Percentiles rank a stretch among this genome's conserved stretches.
These are phyloP conservation scores for Zhengitettix transpicula DNA, from an alignment of 2,888 invertebrate genomes.

Conservation along the genomic window DNA sequence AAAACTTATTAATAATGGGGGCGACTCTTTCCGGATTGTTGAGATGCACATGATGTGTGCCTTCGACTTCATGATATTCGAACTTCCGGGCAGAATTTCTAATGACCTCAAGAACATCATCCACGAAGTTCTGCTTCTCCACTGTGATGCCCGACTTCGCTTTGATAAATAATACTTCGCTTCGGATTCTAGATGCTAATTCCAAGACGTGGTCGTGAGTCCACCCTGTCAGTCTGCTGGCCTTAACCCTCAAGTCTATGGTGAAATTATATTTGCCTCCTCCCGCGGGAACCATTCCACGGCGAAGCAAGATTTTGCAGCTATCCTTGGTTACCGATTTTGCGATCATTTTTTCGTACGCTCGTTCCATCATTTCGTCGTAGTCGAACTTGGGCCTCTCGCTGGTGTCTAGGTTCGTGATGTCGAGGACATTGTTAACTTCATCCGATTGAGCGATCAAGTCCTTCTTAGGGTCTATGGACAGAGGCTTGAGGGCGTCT, in stretches of 20 bases:
- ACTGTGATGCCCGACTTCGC: slow-evolving; percentile 16
- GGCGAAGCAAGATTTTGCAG: slow-evolving; percentile 52
- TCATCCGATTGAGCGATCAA: neutral
- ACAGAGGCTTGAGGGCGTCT: slow-evolving; percentile 13
- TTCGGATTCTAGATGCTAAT: slow-evolving; percentile 16
- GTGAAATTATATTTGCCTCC: slow-evolving; percentile 32
- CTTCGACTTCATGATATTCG: slow-evolving; percentile 15
- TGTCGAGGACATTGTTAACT: neutral
- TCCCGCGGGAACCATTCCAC: slow-evolving; percentile 46
- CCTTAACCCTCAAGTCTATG: slow-evolving; percentile 58
- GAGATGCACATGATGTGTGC: slow-evolving; percentile 19
- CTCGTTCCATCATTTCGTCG: slow-evolving; percentile 1
- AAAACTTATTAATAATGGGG: slow-evolving; percentile 16
- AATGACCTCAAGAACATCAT: slow-evolving; percentile 14
- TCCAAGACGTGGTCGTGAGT: slow-evolving; percentile 14
- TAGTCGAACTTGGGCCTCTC: neutral
- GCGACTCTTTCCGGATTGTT: slow-evolving; percentile 17
- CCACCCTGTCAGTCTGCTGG: slow-evolving; percentile 14
- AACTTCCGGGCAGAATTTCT: slow-evolving; percentile 12
- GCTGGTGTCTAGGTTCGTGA: neutral
- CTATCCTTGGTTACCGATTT: slow-evolving; percentile 44
- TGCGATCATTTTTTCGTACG: neutral
- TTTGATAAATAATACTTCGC: slow-evolving; percentile 19
- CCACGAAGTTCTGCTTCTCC: slow-evolving; percentile 12
- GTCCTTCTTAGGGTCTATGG: neutral